Evolutionary conservation across 1,140 invertebrate genomes (phyloP), one percentile per base, ranked within the genome.

Genomic region (Drosophila aff.): DNA sequence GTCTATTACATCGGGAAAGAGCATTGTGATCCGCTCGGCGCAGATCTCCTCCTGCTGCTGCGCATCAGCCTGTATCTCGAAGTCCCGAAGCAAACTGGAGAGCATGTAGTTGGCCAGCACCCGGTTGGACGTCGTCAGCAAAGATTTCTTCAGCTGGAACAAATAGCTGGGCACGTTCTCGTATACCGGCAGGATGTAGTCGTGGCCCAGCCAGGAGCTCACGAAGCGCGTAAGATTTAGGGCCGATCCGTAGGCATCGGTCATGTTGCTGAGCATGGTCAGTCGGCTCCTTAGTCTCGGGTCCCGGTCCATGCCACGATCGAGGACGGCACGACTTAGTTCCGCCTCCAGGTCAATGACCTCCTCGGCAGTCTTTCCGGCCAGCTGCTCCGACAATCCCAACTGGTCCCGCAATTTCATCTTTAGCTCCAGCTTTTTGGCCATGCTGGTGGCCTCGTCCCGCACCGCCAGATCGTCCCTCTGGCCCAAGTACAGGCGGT

Each of bases 51-150:
- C 55, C 46, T 74, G 71, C 15, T 43, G n/a, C 4, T 7, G 28
- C 23, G 75, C 72, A 16, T 79, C 60, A 33, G 53, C 65, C 18
- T 52, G 16, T 2, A 59, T 95, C 43, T 55, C 59, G 13, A 83
- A 92, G 23, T 92, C 91, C 15, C 26, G 49, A 0, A 91, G 28
- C 15, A 97, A 94, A 46, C 95, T 86, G 95, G 95, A 96, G 2
- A 96, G 91, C 52, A 97, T 91, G 77, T 96, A 97, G 85, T 97
- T 96, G 5, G 95, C 94, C 28, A 96, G 79, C 1, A 94, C 85
- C 61, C 93, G 92, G 15, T 93, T 82, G 28, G 92, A 84, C 1
- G 94, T 94, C n/a, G 79, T 89, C 4, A 87, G 72, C 1, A 94
- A 76, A 7, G 94, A 65, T 49, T 85, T 80, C 1, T 93, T 92